phyloP scores from a whole-genome alignment of 1,140 invertebrate species.

The Arctopsyche grandis region DNA sequence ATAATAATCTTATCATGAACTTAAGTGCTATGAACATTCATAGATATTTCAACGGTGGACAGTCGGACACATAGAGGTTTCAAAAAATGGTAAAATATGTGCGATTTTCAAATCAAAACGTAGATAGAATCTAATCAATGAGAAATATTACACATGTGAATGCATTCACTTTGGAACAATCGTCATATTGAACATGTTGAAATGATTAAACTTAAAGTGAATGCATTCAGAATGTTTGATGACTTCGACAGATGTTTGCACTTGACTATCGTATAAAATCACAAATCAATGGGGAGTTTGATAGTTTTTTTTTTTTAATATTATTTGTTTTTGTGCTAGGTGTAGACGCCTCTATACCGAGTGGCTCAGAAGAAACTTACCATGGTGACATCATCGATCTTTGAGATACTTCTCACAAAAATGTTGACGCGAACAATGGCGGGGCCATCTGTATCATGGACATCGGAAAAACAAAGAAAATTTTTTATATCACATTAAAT shows the following conservation, averaged over 20 bases:
- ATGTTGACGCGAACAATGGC: conserved; percentile 94
- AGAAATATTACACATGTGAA: conserved; percentile 2
- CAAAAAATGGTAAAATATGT: conserved; percentile 16
- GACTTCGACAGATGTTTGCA: background rate
- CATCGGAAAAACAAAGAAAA: conserved; percentile 54
- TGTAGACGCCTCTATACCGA: conserved; percentile 54
- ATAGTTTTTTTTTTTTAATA: conserved; percentile 18
- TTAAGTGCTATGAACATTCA: conserved; percentile 33
- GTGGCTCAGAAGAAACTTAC: conserved; percentile 74
- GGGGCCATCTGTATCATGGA: conserved; percentile 80
- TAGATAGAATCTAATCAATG: background rate
- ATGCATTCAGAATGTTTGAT: background rate
- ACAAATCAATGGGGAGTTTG: background rate
- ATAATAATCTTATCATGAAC: background rate
- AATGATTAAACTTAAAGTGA: background rate
- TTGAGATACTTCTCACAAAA: conserved; percentile 97
- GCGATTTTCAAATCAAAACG: conserved; percentile 14
- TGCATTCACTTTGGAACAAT: background rate
- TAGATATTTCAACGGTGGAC: conserved; percentile 29
- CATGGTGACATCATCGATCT: conserved; percentile 99
- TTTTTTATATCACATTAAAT: conserved; percentile 43
- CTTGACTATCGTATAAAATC: background rate
- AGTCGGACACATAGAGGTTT: background rate
- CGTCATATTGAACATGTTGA: too few species aligned
- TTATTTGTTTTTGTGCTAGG: conserved; percentile 20